These are phyloP conservation scores for Thunnus maccoyii DNA, from an alignment of 2,113 vertebrate genomes.

Conservation along the genomic window DNA sequence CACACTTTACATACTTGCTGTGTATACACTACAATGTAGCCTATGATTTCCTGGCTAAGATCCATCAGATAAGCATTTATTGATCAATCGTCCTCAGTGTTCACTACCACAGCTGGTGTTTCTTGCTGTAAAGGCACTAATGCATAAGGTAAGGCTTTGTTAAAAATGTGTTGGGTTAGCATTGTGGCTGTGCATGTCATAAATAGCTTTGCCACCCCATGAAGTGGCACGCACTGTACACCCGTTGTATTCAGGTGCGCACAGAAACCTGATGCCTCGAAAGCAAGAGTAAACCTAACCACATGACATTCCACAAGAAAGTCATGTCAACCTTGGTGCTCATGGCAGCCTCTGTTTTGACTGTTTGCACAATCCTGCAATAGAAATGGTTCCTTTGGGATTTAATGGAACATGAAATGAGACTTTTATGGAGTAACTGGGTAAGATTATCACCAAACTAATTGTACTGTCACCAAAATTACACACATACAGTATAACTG, in stretches of 20 bases:
- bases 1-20: neutral
- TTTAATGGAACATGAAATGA: neutral
- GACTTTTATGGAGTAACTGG: neutral
- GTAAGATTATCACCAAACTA: neutral
- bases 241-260: conserved; percentile 49
- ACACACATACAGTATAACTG: neutral
- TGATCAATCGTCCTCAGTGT: conserved; percentile 58
- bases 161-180: conserved; percentile 64
- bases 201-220: conserved; percentile 73
- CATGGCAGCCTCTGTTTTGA: conserved; percentile 18
- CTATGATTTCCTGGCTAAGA: conserved; percentile 15
- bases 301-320: conserved; percentile 69
- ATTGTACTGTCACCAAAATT: neutral
- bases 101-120: conserved; percentile 55
- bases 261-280: conserved; percentile 68
- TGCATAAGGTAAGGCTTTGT: conserved; percentile 27
- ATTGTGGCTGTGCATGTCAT: conserved; percentile 61
- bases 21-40: neutral
- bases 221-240: conserved; percentile 56
- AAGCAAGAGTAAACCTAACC: conserved; percentile 65
- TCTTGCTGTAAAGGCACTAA: conserved; percentile 65
- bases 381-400: neutral
- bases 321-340: conserved; percentile 66
- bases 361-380: neutral
- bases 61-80: conserved; percentile 56